Evolutionary conservation across 2,797 vertebrate species (phyloP).

Genomic region (Choloepus didactylus): DNA sequence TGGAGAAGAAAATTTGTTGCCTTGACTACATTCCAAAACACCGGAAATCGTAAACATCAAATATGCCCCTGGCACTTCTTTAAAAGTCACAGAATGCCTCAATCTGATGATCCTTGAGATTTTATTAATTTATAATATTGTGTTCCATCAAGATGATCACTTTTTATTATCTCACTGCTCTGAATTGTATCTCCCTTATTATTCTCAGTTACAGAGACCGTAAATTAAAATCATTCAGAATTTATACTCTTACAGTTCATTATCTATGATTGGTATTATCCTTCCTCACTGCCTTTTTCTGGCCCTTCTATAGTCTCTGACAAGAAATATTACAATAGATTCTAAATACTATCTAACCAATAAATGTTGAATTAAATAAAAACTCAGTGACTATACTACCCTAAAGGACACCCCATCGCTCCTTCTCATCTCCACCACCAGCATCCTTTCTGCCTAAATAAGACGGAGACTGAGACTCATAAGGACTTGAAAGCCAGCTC

Average conservation of each 20-base stretch:
- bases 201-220: conserved; percentile 83
- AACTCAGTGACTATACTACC: background rate
- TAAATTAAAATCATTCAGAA: conserved; percentile 87
- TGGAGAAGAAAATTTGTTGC: conserved; percentile 32
- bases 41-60: background rate
- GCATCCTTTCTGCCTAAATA: background rate
- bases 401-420: background rate
- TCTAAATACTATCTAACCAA: conserved; percentile 82
- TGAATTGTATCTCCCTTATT: conserved; percentile 82
- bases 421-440: background rate
- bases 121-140: conserved; percentile 87
- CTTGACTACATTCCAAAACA: conserved; percentile 27
- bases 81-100: conserved; percentile 71
- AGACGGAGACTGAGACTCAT: background rate
- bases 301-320: conserved; percentile 52
- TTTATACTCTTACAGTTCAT: conserved; percentile 87
- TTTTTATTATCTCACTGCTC: conserved; percentile 85
- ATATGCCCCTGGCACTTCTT: conserved; percentile 61
- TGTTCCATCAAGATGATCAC: conserved; percentile 84
- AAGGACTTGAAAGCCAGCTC: background rate
- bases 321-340: conserved; percentile 81
- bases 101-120: conserved; percentile 79
- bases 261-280: conserved; percentile 85
- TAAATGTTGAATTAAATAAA: conserved; percentile 66
- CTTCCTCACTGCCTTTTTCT: conserved; percentile 75